These are phyloP conservation scores for Ostrea edulis DNA, from an alignment of 1,140 invertebrate genomes.

Conservation along the genomic window DNA sequence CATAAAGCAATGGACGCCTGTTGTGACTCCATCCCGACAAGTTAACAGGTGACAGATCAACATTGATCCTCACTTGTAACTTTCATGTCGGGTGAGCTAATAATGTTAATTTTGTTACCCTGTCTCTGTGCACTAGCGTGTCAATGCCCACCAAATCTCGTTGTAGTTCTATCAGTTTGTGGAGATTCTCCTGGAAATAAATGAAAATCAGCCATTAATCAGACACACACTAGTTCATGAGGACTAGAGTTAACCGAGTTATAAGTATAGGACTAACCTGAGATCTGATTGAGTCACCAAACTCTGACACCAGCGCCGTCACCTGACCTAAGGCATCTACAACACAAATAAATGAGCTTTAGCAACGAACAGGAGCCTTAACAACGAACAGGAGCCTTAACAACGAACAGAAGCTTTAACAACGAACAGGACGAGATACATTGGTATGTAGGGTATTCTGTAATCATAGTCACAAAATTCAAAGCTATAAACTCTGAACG, in stretches of 20 bases:
- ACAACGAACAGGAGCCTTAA: background rate
- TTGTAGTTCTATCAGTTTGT: conserved; percentile 91
- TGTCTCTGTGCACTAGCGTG: conserved; percentile 84
- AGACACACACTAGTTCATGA: background rate
- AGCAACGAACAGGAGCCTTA: background rate
- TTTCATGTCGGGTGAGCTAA: too few relatives aligned
- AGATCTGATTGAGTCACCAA: background rate
- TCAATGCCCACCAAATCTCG: conserved; percentile 91
- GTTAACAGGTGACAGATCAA: too few relatives aligned
- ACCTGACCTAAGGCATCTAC: conserved; percentile 1
- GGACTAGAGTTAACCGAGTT: background rate
- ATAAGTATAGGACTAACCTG: background rate
- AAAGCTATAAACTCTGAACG: too few relatives aligned
- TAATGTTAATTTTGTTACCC: conserved; percentile 68
- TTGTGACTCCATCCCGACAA: too few relatives aligned
- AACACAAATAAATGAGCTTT: background rate
- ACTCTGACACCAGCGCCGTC: background rate
- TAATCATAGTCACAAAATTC: too few relatives aligned
- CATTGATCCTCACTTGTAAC: too few relatives aligned
- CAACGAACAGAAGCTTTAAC: too few relatives aligned
- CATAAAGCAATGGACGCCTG: too few relatives aligned
- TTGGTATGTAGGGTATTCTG: too few relatives aligned
- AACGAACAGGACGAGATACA: too few relatives aligned
- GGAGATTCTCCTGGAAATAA: conserved; percentile 86
- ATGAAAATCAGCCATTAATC: background rate